phyloP scores from a whole-genome alignment of 2,888 invertebrate genomes.

The Argynnis bischoffii region DNA sequence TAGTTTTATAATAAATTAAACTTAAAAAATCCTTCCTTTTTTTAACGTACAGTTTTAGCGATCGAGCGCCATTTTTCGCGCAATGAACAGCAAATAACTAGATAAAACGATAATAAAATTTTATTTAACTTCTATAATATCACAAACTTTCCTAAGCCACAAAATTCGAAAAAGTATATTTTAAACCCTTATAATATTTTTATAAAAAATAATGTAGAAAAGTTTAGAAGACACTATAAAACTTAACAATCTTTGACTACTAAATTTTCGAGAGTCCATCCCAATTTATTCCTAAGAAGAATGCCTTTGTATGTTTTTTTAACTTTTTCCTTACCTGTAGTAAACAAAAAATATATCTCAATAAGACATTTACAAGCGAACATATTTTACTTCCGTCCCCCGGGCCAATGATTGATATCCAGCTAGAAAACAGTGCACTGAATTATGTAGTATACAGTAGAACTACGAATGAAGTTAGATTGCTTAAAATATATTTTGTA shows the following conservation, averaged over 20 bases:
- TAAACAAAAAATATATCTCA: slow-evolving; percentile 6
- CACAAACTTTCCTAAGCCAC: no score
- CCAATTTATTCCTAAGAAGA: neutral
- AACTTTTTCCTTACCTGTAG: slow-evolving; percentile 7
- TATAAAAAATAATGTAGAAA: neutral
- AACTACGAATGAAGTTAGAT: slow-evolving; percentile 14
- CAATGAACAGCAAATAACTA: no score
- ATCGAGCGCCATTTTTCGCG: no score
- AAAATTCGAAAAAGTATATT: no score
- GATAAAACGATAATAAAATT: no score
- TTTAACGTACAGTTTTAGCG: no score
- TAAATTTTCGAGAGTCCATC: slow-evolving; percentile 3
- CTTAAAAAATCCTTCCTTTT: no score
- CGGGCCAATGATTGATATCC: slow-evolving; percentile 24
- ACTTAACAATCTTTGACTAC: neutral
- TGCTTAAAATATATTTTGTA: neutral
- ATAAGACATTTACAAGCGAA: slow-evolving; percentile 10
- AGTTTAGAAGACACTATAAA: neutral
- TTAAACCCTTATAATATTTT: neutral
- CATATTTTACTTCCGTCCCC: slow-evolving; percentile 18
- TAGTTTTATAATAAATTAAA: no score
- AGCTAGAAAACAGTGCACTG: slow-evolving; percentile 12
- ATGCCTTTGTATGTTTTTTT: slow-evolving; percentile 8
- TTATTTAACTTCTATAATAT: no score
- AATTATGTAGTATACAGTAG: slow-evolving; percentile 11